Evolutionary conservation across 2,888 invertebrate species (phyloP), one percentile per base, ranked within the genome.

Genomic region (Tubulanus polymorphus): DNA sequence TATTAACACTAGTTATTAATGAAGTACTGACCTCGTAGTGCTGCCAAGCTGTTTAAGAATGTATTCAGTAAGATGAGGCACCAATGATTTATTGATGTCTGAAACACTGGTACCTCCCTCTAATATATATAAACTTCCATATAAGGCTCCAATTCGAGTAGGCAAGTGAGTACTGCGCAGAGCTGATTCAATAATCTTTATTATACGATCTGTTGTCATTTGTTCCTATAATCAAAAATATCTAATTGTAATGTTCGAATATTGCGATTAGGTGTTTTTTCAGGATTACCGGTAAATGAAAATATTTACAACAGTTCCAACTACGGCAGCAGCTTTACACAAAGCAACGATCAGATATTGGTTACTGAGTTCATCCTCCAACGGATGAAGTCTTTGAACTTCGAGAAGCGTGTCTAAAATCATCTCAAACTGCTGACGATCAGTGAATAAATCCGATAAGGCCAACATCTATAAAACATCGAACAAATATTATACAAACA

Each of bases 391-490:
- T 68, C 85, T 86, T 56, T 79, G 72, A 27, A 87, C 84, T 62
- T 87, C 86, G 63, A 87, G 76, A 68, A 87, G 85, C 10, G 85
- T 84, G 61, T 88, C 85, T 67, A 89, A 81, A 85, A 91, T 87
- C 88, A 89, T 89, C 66, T 85, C 85, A 79, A 87, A 90, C 76
- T 91, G 91, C 37, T 84, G 83, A 67, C 84, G 83, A 71, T 90
- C 90, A 56, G 75, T 76, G 64, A 81, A 81, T 55, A 91, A 81
- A 78, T 91, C 90, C 0, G 89, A 88, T 63, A 91, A 84, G 60
- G 85, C 84, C 15, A 89, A 82, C 60, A 88, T 82, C 68, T 78
- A 60, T 12, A 62, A 62, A 25, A 32, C 28, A 54, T 45, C 10
- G 28, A 26, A 25, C n/a, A 0, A 15, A n/a, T 18, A 3, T 29